Evolutionary conservation across 2,113 vertebrate species (phyloP).

Genomic region (Heptranchias perlo): DNA sequence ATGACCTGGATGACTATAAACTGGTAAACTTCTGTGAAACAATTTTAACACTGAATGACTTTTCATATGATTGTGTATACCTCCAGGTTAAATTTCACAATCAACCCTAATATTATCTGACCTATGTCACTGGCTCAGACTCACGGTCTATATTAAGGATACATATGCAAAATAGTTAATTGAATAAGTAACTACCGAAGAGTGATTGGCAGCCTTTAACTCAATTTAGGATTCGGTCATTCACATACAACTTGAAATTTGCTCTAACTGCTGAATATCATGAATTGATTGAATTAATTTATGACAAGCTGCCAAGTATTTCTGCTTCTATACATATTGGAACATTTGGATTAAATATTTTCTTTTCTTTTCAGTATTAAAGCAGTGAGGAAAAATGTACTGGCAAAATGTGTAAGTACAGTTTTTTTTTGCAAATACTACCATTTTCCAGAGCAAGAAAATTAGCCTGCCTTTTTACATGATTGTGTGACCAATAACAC

Average conservation of each 20-base stretch:
- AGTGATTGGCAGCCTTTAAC: not conserved
- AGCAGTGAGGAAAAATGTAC: constrained; percentile 85
- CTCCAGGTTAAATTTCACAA: not conserved
- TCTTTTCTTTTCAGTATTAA: constrained; percentile 73
- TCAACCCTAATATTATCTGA: not conserved
- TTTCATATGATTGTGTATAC: not conserved
- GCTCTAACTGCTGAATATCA: not conserved
- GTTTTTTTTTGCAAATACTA: not conserved
- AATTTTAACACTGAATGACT: not conserved
- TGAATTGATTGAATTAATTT: not conserved
- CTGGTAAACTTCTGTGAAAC: not conserved
- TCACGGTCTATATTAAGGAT: not conserved
- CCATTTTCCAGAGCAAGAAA: not conserved
- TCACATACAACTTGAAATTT: not conserved
- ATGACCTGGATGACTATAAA: not conserved
- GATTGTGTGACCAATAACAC: not conserved
- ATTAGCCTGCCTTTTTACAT: not conserved
- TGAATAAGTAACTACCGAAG: not conserved
- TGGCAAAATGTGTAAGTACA: constrained; percentile 93
- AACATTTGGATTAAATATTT: not conserved
- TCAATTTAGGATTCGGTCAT: not conserved
- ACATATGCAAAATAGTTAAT: not conserved
- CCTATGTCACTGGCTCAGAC: not conserved
- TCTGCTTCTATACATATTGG: not conserved
- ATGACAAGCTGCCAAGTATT: not conserved